These are phyloP conservation scores for Pipra filicauda DNA, from an alignment of 2,113 vertebrate species.

Conservation along the genomic window DNA sequence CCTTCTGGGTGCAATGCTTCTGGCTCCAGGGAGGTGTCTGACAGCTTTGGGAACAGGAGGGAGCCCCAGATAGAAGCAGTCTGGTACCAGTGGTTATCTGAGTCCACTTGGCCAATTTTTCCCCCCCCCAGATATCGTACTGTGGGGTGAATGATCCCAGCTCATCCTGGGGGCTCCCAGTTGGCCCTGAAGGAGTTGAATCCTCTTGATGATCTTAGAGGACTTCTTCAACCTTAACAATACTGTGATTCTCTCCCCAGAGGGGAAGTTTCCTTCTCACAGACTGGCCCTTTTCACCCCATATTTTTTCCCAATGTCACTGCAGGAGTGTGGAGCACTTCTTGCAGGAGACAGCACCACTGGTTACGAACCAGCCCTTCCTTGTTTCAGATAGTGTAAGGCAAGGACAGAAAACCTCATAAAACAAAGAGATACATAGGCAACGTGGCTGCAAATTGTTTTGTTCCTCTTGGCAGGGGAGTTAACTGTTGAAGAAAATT, in stretches of 20 bases:
- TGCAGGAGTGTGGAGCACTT: fast-evolving
- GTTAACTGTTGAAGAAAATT: conserved; percentile 12
- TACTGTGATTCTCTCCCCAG: fast-evolving
- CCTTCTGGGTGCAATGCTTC: not conserved
- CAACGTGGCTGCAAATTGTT: not conserved
- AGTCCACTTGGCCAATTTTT: not conserved
- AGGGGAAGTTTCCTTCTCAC: not conserved
- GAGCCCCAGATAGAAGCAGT: not conserved
- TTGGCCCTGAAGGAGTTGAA: not conserved
- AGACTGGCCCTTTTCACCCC: not conserved
- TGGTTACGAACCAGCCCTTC: not conserved
- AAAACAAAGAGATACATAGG: not conserved
- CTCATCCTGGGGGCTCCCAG: not conserved
- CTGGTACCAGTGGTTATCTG: not conserved
- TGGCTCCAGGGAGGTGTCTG: not conserved
- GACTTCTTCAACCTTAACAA: not conserved
- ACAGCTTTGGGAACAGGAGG: not conserved
- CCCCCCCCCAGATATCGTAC: not conserved
- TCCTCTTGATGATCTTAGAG: not conserved
- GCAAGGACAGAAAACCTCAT: not conserved
- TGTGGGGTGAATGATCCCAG: not conserved
- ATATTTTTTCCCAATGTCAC: fast-evolving
- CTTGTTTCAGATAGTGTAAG: not conserved
- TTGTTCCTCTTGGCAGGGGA: conserved; percentile 12
- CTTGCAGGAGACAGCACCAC: not conserved